These are phyloP conservation scores for Smutsia gigantea DNA, from an alignment of 2,797 vertebrate genomes.

Conservation along the genomic window DNA sequence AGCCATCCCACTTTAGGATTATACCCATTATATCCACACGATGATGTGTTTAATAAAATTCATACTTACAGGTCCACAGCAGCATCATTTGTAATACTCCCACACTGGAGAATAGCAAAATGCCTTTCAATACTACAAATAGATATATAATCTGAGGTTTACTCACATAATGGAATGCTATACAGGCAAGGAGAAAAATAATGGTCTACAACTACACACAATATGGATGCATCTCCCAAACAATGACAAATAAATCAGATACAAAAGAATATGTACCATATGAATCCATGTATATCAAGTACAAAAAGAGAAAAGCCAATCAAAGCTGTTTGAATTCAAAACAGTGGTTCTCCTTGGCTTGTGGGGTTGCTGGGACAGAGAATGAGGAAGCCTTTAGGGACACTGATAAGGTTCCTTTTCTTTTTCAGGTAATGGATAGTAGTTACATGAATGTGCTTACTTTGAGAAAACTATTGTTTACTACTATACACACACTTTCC, in stretches of 20 bases:
- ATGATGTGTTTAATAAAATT: neutral
- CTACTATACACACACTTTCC: neutral
- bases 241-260: neutral
- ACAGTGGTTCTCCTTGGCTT: neutral
- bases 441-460: neutral
- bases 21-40: neutral
- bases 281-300: neutral
- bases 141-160: neutral
- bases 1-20: neutral
- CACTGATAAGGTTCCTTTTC: neutral
- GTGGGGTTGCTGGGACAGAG: rapidly evolving
- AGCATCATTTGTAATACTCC: neutral
- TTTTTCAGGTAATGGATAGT: neutral
- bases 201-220: neutral
- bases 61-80: neutral
- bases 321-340: neutral
- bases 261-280: neutral
- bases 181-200: neutral
- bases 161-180: neutral
- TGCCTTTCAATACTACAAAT: neutral
- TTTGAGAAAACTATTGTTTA: neutral
- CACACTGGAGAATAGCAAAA: neutral
- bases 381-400: neutral
- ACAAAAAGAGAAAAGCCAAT: neutral
- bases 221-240: neutral